These are phyloP conservation scores for Carlito syrichta DNA, from an alignment of 2,113 vertebrate species.

Conservation along the genomic window DNA sequence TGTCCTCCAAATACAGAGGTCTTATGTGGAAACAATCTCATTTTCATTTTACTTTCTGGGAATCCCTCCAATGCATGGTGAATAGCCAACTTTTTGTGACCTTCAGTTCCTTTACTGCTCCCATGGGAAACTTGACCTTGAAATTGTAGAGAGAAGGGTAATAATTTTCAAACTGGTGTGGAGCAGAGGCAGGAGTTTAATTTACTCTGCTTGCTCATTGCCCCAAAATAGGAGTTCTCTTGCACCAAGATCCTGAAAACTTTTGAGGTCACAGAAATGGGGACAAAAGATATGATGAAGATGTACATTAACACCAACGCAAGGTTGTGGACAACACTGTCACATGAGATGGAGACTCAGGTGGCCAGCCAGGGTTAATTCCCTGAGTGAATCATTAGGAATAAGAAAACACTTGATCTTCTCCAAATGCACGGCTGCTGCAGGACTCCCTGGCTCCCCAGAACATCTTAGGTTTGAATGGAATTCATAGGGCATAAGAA, in stretches of 20 bases:
- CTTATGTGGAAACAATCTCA: slow-evolving; percentile 50
- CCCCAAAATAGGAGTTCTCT: background rate
- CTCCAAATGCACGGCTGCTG: background rate
- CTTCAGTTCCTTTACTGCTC: slow-evolving; percentile 36
- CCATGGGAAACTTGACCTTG: slow-evolving; percentile 53
- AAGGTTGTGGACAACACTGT: background rate
- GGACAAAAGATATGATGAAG: background rate
- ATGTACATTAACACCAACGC: background rate
- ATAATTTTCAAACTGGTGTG: background rate
- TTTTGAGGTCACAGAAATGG: background rate
- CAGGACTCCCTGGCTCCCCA: background rate
- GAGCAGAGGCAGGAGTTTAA: background rate
- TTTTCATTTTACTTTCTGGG: slow-evolving; percentile 58
- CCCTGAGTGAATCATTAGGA: background rate
- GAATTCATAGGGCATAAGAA: background rate
- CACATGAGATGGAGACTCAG: background rate
- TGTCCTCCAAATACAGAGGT: slow-evolving; percentile 39
- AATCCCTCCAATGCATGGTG: slow-evolving; percentile 17
- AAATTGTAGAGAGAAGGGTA: background rate
- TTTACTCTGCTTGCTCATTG: background rate
- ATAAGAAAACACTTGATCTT: background rate
- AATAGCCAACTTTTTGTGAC: slow-evolving; percentile 38
- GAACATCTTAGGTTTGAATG: background rate
- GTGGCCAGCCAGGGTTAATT: background rate
- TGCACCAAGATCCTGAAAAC: background rate